A percentile compares a stretch with the other conserved stretches of the same genome.
phyloP scores from a whole-genome alignment of 2,888 invertebrate species.

The Eupithecia subumbrata region DNA sequence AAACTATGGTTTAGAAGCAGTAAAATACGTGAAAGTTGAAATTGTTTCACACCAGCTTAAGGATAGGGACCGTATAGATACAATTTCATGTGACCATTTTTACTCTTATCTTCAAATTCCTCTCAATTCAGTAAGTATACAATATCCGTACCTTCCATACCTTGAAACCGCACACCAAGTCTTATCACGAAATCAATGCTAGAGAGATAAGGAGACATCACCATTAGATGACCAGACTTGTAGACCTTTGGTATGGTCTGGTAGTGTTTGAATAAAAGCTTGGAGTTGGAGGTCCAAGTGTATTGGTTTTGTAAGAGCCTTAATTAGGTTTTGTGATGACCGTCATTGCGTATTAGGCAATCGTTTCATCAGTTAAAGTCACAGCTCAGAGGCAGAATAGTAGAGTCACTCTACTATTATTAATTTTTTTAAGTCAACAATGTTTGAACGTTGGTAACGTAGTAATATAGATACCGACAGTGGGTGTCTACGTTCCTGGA shows the following conservation, averaged over 20 bases:
- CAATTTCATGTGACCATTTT: background rate
- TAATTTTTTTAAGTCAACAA: background rate
- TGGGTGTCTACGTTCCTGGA: background rate
- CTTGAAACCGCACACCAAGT: constrained; percentile 78
- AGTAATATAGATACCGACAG: too few species aligned
- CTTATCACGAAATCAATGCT: constrained; percentile 78
- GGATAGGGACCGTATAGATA: background rate
- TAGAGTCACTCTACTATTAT: background rate
- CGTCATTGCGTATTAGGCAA: constrained; percentile 78
- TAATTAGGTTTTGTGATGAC: constrained; percentile 81
- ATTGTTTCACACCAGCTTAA: background rate
- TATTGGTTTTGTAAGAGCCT: constrained; percentile 62
- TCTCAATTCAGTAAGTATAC: constrained; percentile 42
- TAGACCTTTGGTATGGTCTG: constrained; percentile 44
- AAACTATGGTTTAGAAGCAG: too few species aligned
- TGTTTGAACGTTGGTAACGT: too few species aligned
- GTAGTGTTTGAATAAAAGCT: constrained; percentile 6
- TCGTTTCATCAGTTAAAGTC: constrained; percentile 78
- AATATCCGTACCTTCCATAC: constrained; percentile 48
- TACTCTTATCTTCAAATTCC: constrained; percentile 22
- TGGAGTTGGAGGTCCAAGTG: constrained; percentile 46
- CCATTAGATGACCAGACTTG: constrained; percentile 52
- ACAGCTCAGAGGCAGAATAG: constrained; percentile 14
- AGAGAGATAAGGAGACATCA: constrained; percentile 72
- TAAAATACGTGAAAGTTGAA: background rate